Conservation (phyloP, 2,797 vertebrate species). For the Schizopygopsis pylzovi region DNA sequence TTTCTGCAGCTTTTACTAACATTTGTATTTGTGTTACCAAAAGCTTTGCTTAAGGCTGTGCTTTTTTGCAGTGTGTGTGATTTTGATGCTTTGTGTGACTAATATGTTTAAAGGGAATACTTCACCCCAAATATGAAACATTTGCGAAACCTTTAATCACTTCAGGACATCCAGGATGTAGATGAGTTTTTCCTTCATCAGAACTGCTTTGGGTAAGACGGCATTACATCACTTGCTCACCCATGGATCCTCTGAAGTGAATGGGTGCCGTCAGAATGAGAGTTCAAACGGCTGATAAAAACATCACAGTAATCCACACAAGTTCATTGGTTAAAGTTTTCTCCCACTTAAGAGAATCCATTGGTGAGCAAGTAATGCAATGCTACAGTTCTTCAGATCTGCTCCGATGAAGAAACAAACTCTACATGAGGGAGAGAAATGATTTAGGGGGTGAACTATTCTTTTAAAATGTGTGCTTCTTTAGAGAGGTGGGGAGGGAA, state of each 20-base stretch:
- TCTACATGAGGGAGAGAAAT: neutral
- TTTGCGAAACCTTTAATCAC: neutral
- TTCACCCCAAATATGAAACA: neutral
- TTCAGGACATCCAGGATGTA: neutral
- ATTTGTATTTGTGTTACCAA: constrained; percentile 43
- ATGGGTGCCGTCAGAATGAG: neutral
- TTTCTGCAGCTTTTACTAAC: constrained; percentile 64
- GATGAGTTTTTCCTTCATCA: neutral
- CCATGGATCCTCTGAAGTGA: neutral
- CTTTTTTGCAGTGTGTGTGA: constrained; percentile 49
- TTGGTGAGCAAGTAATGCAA: neutral
- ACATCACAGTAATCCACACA: neutral
- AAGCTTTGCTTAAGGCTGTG: constrained; percentile 50
- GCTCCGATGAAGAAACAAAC: neutral
- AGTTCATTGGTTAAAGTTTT: neutral
- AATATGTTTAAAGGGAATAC: constrained; percentile 46
- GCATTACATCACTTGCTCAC: neutral
- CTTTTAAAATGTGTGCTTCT: neutral
- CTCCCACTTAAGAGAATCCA: neutral
- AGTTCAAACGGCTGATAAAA: neutral
- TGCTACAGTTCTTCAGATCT: neutral
- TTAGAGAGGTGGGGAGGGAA: constrained; percentile 28
- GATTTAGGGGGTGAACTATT: neutral
- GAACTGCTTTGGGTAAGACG: neutral
- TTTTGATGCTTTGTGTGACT: constrained; percentile 60